These are phyloP conservation scores for Xestobium rufovillosum DNA, from an alignment of 2,888 invertebrate species.

Conservation along the genomic window DNA sequence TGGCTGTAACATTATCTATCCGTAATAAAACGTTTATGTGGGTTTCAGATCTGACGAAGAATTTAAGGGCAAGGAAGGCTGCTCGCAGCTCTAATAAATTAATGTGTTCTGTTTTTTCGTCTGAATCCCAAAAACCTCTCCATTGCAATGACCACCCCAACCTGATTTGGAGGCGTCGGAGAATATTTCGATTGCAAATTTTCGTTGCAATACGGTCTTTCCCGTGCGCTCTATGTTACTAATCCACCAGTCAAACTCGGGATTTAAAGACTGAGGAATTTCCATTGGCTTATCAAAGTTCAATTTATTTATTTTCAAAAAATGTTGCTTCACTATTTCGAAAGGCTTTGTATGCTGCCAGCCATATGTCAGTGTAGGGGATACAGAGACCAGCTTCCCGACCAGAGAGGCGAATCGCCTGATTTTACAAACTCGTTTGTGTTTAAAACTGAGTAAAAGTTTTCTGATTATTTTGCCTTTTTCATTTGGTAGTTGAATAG, in stretches of 20 bases:
- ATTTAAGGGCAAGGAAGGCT: slow-evolving; percentile 16
- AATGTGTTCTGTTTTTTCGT: slow-evolving; percentile 16
- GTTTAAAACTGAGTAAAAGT: slow-evolving; percentile 5
- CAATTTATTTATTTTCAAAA: slow-evolving; percentile 12
- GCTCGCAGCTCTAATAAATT: slow-evolving; percentile 21
- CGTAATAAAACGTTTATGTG: slow-evolving; percentile 16
- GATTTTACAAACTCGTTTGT: slow-evolving; percentile 8
- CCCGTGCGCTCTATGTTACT: slow-evolving; percentile 11
- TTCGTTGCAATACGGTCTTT: slow-evolving; percentile 11
- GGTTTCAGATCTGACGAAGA: slow-evolving; percentile 11
- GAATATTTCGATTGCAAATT: slow-evolving; percentile 19
- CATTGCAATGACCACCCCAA: slow-evolving; percentile 22
- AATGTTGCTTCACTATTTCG: slow-evolving; percentile 15
- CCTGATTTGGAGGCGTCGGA: slow-evolving; percentile 24
- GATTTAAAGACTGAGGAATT: slow-evolving; percentile 11
- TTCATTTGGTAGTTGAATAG: slow-evolving; percentile 2
- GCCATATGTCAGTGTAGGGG: slow-evolving; percentile 11
- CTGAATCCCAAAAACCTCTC: slow-evolving; percentile 16
- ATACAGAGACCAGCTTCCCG: slow-evolving; percentile 8
- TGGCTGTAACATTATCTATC: slow-evolving; percentile 17
- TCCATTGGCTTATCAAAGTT: slow-evolving; percentile 15
- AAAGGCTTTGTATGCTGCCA: slow-evolving; percentile 9
- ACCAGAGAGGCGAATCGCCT: slow-evolving; percentile 4
- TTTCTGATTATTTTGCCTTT: slow-evolving; percentile 2
- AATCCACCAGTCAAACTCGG: slow-evolving; percentile 25